Conservation (phyloP, 2,113 vertebrate genomes). For the Semnopithecus entellus region DNA sequence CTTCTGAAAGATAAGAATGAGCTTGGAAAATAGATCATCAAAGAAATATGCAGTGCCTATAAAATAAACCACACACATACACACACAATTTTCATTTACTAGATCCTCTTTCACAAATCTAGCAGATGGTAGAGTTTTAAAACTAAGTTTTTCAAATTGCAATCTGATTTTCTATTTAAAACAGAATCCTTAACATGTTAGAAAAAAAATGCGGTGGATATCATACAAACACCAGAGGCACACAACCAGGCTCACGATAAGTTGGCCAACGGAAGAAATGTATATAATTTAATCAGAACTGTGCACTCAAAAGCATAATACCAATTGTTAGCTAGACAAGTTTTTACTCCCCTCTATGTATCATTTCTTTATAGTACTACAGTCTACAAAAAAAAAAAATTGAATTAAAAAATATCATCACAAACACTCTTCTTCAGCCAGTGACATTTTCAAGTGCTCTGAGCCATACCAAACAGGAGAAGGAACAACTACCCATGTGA, state of each 20-base stretch:
- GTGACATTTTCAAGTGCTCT: neutral
- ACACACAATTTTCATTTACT: slow-evolving; percentile 77
- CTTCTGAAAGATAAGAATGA: slow-evolving; percentile 82
- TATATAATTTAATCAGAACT: neutral
- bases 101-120: slow-evolving; percentile 69
- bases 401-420: neutral
- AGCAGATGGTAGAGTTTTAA: slow-evolving; percentile 80
- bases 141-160: slow-evolving; percentile 59
- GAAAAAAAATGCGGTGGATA: neutral
- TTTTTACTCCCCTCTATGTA: neutral
- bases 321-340: neutral
- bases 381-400: neutral
- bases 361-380: neutral
- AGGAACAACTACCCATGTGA: neutral
- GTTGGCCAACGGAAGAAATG: neutral
- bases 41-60: slow-evolving; percentile 82
- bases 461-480: neutral
- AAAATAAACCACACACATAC: slow-evolving; percentile 74
- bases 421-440: neutral
- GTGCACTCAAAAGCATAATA: neutral
- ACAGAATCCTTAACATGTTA: slow-evolving; percentile 10
- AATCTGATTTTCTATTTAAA: slow-evolving; percentile 63
- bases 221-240: neutral
- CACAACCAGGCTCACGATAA: neutral
- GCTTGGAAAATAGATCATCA: slow-evolving; percentile 79